Percentiles rank a stretch among this genome's conserved stretches.
Conservation (phyloP, 2,113 vertebrate genomes). For the Archocentrus centrarchus region DNA sequence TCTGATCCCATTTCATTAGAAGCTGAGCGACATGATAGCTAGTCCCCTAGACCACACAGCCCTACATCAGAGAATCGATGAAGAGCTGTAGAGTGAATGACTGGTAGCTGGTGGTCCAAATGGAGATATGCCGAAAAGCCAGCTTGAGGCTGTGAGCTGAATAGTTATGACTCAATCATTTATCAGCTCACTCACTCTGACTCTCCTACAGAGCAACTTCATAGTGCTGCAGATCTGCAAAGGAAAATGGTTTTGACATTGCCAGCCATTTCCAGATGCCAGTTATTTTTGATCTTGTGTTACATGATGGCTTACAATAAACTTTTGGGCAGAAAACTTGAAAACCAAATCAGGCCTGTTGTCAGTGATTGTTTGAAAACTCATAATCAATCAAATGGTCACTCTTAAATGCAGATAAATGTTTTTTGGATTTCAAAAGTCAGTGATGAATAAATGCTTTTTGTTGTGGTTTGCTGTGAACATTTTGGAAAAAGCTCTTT, state of each 20-base stretch:
- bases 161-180: slow-evolving; percentile 37
- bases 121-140: slow-evolving; percentile 21
- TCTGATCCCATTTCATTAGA: slow-evolving; percentile 50
- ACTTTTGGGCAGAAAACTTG: neutral
- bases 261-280: neutral
- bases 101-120: slow-evolving; percentile 30
- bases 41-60: neutral
- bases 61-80: slow-evolving; percentile 32
- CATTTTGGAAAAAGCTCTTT: neutral
- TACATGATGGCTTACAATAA: neutral
- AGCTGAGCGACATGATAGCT: slow-evolving; percentile 18
- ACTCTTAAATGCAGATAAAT: neutral
- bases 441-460: neutral
- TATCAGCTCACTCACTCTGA: slow-evolving; percentile 19
- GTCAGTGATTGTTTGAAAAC: neutral
- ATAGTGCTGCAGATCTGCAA: neutral
- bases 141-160: slow-evolving; percentile 25
- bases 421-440: neutral
- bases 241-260: slow-evolving; percentile 25
- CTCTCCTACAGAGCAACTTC: slow-evolving; percentile 8
- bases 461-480: no score
- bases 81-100: slow-evolving; percentile 10
- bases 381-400: neutral
- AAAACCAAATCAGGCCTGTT: neutral
- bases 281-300: neutral